A percentile compares a stretch with the other conserved stretches of the same genome.
Conservation (phyloP, 92 coral and sea anemone species). For the Anthopleura xanthogrammica region DNA sequence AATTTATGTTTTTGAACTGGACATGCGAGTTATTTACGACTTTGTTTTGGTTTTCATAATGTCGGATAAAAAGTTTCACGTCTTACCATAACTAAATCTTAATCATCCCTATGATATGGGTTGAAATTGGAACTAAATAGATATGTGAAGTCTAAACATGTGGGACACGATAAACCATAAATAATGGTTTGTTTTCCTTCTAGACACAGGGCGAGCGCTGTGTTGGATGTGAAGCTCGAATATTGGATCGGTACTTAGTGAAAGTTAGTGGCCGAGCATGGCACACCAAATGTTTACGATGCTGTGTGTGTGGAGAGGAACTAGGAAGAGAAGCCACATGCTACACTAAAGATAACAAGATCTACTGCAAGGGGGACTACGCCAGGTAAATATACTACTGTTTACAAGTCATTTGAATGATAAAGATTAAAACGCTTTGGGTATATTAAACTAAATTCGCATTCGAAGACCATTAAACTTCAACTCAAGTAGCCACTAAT, state of each 20-base stretch:
- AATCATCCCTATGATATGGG: background rate
- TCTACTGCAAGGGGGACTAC: constrained; percentile 93
- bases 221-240: constrained; percentile 84
- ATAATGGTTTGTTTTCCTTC: constrained; percentile 9
- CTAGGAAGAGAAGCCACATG: constrained; percentile 98
- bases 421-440: background rate
- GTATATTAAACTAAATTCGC: background rate
- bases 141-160: background rate
- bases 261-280: constrained; percentile 95
- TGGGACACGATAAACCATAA: background rate
- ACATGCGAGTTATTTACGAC: background rate
- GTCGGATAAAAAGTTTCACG: background rate
- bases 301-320: constrained; percentile 82
- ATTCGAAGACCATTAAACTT: background rate
- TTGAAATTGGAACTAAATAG: background rate
- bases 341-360: constrained; percentile 91
- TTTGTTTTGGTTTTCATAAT: constrained; percentile 34
- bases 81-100: constrained; percentile 1
- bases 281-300: constrained; percentile 91
- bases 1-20: constrained; percentile 11
- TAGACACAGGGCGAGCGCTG: constrained; percentile 91
- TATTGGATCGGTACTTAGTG: constrained; percentile 89
- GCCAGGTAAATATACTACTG: constrained; percentile 67
- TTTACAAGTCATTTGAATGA: background rate
- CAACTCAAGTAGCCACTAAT: constrained; percentile 26